These are phyloP conservation scores for Rotaria macrura DNA, from an alignment of 2,888 invertebrate species.

Conservation along the genomic window DNA sequence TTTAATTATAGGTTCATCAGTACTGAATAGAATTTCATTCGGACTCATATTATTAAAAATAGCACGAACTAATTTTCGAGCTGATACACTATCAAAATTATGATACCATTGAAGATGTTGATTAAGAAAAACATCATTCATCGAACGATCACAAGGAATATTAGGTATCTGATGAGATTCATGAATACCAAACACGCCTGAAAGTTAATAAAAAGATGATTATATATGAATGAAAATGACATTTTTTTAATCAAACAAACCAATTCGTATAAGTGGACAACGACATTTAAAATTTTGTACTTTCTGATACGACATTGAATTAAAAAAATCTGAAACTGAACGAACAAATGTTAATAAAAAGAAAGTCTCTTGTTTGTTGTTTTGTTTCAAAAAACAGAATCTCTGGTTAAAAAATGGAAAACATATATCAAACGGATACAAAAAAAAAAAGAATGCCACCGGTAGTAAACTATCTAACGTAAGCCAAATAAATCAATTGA, in stretches of 20 bases:
- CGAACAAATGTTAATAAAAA: not conserved
- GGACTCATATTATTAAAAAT: not conserved
- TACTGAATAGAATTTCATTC: not conserved
- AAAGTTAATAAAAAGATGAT: not conserved
- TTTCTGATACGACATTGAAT: not conserved
- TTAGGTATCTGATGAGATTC: not conserved
- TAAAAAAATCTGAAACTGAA: not conserved
- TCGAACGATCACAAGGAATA: constrained; percentile 14
- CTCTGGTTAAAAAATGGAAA: not conserved
- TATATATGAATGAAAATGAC: not conserved
- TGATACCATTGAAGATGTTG: constrained; percentile 22
- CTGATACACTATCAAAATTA: constrained; percentile 12
- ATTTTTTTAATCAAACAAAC: not conserved
- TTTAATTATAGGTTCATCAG: not conserved
- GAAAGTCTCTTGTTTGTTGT: not conserved
- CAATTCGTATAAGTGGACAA: not conserved
- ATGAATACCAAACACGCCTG: not conserved
- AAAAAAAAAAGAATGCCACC: not conserved
- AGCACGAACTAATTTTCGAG: constrained; percentile 9
- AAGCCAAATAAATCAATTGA: not conserved
- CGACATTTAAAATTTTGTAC: constrained; percentile 20
- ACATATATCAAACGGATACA: not conserved
- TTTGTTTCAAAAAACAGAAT: not conserved
- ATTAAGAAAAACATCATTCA: not conserved
- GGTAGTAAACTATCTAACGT: not conserved